Conservation (phyloP, 2,888 invertebrate genomes). For the Rhamnusium bicolor region DNA sequence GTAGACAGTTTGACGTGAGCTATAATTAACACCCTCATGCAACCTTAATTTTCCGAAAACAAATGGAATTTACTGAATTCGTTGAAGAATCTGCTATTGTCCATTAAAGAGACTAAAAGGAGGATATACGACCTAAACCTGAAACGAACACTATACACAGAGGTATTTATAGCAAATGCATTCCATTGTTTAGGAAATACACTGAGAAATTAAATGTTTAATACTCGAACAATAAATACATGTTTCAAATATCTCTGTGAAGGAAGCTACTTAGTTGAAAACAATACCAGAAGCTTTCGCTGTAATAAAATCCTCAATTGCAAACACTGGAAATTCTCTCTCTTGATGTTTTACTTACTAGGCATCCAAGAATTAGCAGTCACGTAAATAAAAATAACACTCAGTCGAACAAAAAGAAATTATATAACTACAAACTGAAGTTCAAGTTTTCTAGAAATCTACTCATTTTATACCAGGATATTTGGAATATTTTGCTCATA, state of each 20-base stretch:
- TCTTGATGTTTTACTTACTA: conserved; percentile 14
- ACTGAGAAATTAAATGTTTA: conserved; percentile 41
- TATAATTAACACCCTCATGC: neutral
- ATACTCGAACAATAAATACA: conserved; percentile 45
- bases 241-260: conserved; percentile 42
- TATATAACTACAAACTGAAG: neutral
- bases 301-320: conserved; percentile 40
- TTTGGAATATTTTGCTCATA: too few species aligned
- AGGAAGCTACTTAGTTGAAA: conserved; percentile 45
- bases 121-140: conserved; percentile 1
- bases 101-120: neutral
- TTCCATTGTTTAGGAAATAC: conserved; percentile 31
- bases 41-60: neutral
- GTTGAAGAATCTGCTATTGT: neutral
- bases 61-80: neutral
- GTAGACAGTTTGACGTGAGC: too few species aligned
- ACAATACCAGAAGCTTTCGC: conserved; percentile 40
- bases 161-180: conserved; percentile 38
- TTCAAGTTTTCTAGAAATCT: neutral
- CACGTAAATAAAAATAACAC: neutral
- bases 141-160: conserved; percentile 21
- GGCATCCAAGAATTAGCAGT: conserved; percentile 7
- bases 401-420: neutral
- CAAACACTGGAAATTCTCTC: conserved; percentile 37
- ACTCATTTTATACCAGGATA: too few species aligned